phyloP scores from a whole-genome alignment of 37 sponge, comb jelly and placozoan genomes.

The Ianthella basta region DNA sequence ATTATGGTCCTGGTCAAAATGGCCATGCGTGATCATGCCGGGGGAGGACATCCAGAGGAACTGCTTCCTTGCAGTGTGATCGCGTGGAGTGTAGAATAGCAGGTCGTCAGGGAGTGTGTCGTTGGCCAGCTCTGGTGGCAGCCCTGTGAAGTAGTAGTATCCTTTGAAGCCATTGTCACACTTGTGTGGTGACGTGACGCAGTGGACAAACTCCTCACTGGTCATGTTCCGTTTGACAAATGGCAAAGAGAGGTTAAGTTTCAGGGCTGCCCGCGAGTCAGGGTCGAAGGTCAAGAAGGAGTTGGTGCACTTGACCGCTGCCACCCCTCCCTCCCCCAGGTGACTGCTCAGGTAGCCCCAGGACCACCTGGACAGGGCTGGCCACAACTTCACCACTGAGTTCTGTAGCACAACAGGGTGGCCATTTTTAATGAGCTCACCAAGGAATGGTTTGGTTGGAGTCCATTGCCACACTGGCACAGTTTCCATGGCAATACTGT shows the following conservation, averaged over 20 bases:
- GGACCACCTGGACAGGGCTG: slow-evolving; percentile 72
- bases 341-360: slow-evolving; percentile 53
- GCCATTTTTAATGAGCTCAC: slow-evolving; percentile 40
- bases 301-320: slow-evolving; percentile 73
- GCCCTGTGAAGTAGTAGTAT: slow-evolving; percentile 77
- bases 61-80: slow-evolving; percentile 59
- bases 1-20: slow-evolving; percentile 93
- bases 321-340: slow-evolving; percentile 35
- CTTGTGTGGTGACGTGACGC: slow-evolving; percentile 19
- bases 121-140: slow-evolving; percentile 48
- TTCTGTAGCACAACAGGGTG: slow-evolving; percentile 69
- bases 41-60: slow-evolving; percentile 92
- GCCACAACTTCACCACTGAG: slow-evolving; percentile 67
- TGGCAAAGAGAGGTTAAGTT: slow-evolving; percentile 75
- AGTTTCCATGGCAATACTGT: not conserved
- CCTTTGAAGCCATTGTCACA: slow-evolving; percentile 69
- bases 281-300: slow-evolving; percentile 84
- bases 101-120: slow-evolving; percentile 55
- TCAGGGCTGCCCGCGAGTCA: slow-evolving; percentile 65
- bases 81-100: slow-evolving; percentile 62
- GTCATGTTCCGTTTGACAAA: slow-evolving; percentile 70
- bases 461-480: slow-evolving; percentile 41
- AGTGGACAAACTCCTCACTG: slow-evolving; percentile 56
- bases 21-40: slow-evolving; percentile 89
- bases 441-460: slow-evolving; percentile 55